phyloP scores from a whole-genome alignment of 1,140 invertebrate genomes.

The Psilanteris sp. region DNA sequence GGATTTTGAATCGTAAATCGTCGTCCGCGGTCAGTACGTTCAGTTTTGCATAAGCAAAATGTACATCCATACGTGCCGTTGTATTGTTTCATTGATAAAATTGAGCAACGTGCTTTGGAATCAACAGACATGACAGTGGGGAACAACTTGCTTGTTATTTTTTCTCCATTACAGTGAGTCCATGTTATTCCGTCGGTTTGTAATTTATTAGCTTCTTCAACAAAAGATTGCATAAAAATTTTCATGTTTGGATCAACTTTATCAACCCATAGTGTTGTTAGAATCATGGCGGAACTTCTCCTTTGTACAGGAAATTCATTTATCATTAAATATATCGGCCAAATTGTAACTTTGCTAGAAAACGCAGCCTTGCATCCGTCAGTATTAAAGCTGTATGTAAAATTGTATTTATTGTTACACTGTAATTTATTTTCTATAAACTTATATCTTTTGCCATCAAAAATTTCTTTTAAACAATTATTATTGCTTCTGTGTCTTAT shows the following conservation, averaged over 20 bases:
- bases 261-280: too few relatives aligned
- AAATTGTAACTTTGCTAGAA: conserved; percentile 17
- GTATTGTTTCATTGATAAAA: conserved; percentile 40
- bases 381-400: conserved; percentile 15
- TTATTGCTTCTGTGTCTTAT: too few relatives aligned
- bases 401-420: conserved; percentile 1
- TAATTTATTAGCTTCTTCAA: conserved; percentile 7
- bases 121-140: conserved; percentile 30
- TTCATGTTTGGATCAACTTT: conserved; percentile 19
- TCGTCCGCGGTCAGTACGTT: not conserved
- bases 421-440: not conserved
- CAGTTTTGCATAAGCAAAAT: conserved; percentile 24
- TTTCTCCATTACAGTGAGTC: not conserved
- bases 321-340: conserved; percentile 8
- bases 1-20: not conserved
- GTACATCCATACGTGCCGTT: conserved; percentile 44
- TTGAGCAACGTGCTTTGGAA: conserved; percentile 28
- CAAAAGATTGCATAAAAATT: conserved; percentile 8
- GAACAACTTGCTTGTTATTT: conserved; percentile 34
- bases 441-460: conserved; percentile 5
- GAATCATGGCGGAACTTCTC: too few relatives aligned
- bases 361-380: conserved; percentile 6
- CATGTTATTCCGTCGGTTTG: conserved; percentile 29
- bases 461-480: too few relatives aligned
- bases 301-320: not conserved